Base-by-base conservation (phyloP, 2,797 vertebrate genomes). In the Peromyscus attwateri region DNA sequence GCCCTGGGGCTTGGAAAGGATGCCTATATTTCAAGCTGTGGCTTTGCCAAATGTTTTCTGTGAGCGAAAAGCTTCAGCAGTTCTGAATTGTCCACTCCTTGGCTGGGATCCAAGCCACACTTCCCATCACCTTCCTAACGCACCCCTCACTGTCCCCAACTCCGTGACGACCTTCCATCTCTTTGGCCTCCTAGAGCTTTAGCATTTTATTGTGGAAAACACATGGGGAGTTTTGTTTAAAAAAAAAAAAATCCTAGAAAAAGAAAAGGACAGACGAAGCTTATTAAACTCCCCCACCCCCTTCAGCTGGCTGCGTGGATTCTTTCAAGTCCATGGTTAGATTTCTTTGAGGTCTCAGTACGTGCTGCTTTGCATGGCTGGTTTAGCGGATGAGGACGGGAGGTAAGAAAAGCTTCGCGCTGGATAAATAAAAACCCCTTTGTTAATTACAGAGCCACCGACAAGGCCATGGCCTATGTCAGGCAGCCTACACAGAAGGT, bases 401-500 rank as follows among this genome's bases (percentile, higher is more conserved):
- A 97, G 94, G 97, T 97, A 97, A 98, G 96, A 96, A 96, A 95
- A 97, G 96, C 97, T 96, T 97, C 95, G 91, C 90, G 2, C 82
- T 95, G 93, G 94, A 89, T 97, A 97, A 97, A 98, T 97, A 98
- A 96, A 98, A 98, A 97, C 46, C 87, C 93, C 96, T 98, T 97
- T 98, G 97, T 98, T 96, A 95, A 97, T 97, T 97, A 97, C 95
- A 87, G 89, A 97, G 94, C 71, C 95, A 95, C 96, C 11, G 40
- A 96, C 95, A 96, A 96, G 97, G 95, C 97, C 95, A 90, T 85
- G 95, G 95, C 93, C 96, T 95, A 60, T 96, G 95, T 97, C 94
- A 97, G 95, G 94, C 97, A 95, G 95, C 94, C 92, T 87, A 91
- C 96, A 97, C 95, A 98, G 95, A 97, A 95, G 94, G 89, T 96